A percentile compares a stretch with the other conserved stretches of the same genome.
Evolutionary conservation across 2,113 vertebrate genomes (phyloP).

Genomic region (Hypanus sabinus): DNA sequence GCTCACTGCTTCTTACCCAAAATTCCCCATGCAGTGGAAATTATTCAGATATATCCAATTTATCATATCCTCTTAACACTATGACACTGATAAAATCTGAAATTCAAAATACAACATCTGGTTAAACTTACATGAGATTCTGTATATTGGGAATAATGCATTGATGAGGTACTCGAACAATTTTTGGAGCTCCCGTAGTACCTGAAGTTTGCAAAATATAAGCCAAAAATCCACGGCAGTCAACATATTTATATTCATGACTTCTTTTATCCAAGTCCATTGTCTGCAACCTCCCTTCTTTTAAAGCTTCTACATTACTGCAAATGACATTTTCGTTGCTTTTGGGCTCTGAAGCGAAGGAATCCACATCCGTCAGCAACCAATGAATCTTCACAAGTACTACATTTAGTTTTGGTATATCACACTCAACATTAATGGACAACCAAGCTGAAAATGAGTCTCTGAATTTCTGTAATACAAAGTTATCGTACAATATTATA

Average conservation of each 20-base stretch:
- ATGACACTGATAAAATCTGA: background rate
- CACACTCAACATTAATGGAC: constrained; percentile 45
- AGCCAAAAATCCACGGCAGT: constrained; percentile 52
- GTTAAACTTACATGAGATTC: constrained; percentile 71
- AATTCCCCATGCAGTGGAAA: too few species aligned
- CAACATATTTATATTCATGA: constrained; percentile 38
- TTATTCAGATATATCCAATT: too few species aligned
- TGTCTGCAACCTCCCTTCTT: background rate
- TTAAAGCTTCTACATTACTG: background rate
- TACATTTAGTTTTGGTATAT: constrained; percentile 57
- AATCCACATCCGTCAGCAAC: constrained; percentile 38
- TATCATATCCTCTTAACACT: background rate
- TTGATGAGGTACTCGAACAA: constrained; percentile 81
- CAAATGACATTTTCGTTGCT: constrained; percentile 41
- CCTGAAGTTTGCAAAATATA: constrained; percentile 90
- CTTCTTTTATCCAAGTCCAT: background rate
- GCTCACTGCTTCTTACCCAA: too few species aligned
- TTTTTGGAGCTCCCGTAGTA: constrained; percentile 83
- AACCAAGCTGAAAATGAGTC: constrained; percentile 47
- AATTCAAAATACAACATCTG: background rate
- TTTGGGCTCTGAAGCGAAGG: constrained; percentile 31
- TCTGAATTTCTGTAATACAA: constrained; percentile 65
- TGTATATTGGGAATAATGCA: constrained; percentile 87
- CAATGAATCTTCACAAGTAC: constrained; percentile 58
- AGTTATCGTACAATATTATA: background rate